Base-by-base conservation (phyloP, 2,797 vertebrate genomes). In the Pseudochirops cupreus region DNA sequence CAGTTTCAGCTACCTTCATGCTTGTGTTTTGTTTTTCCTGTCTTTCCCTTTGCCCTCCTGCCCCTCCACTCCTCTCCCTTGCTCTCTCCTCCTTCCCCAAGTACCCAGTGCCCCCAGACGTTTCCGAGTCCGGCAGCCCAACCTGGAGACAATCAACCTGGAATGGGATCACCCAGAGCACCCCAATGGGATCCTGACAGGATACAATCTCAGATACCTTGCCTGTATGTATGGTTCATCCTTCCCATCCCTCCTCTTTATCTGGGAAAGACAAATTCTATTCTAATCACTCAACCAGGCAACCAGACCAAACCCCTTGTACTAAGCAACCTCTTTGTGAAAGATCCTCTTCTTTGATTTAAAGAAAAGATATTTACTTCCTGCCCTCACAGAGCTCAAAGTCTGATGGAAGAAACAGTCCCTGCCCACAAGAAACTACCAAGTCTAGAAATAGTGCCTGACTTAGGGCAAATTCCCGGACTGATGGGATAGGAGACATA, bases 101-200 rank as follows among this genome's bases (percentile, higher is more conserved):
- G 99, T 99, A 96, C 99, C 99, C 87, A 99, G 99, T 52, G 97
- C 99, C 96, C 99, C 99, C 1, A 99, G 98, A 97, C 99, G 99
- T 97, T 99, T 99, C 98, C 99, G 98, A 97, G 99, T 99, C 97
- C 98, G 98, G 92, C 99, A 99, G 95, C 99, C 99, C 98, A 99
- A 98, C 96, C 97, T 99, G 97, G 99, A 99, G 92, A 97, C 94
- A 39, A 98, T 99, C 98, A 98, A 98, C 96, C 98, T 99, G 97
- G 98, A 99, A 91, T 99, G 99, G 99, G 99, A 99, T 54, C 99
- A 99, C 95, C 99, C 99, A 13, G 98, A 99, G 50, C 99, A 99
- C 96, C 99, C 99, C 74, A 99, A 99, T 3, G 99, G 99, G 92
- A 98, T 99, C 97, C 98, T 99, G 97, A 99, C 98, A 13, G 99